Evolutionary conservation across 2,797 vertebrate genomes (phyloP), one percentile per base, ranked within the genome.

Genomic region (Clarias laeviceps): DNA sequence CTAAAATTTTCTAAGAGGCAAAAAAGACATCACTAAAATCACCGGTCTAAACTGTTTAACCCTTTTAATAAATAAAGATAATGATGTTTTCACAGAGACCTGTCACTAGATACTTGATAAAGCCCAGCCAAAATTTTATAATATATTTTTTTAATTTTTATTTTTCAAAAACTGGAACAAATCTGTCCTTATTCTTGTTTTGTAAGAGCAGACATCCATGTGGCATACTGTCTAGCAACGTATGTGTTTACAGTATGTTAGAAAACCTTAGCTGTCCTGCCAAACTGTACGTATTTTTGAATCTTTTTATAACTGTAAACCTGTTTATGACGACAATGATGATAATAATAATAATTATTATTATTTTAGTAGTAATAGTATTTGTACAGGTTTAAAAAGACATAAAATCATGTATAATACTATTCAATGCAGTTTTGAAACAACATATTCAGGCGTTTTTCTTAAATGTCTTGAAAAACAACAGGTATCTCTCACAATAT

Each of bases 141-240:
- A 34, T 32, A 57, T 18, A 59, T 59, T 74, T 50, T 15, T 54
- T 74, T 57, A 24, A 54, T 72, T n/a, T 24, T 74, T 57, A 24
- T 73, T 72, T n/a, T 24, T 9, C 34, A 22, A 50, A 65, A 15
- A 65, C 17, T 29, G 15, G 18, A 80, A 80, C 34, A 80, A 54
- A 81, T 81, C n/a, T 61, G 68, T 59, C n/a, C 77, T 66, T 83
- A 82, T 87, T 82, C 65, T 69, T 79, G 65, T 80, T 85, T 68
- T 79, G 17, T 80, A 62, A 68, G 68, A 82, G 22, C 37, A 82
- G 76, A 80, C 59, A 62, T n/a, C 37, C 74, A 70, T 59, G 61
- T 73, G 64, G 64, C 22, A 15, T 83, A 22, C 56, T 50, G 27
- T 64, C 37, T 40, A 17, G 7, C 24, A 84, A 85, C 85, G 27